Conservation (phyloP, 2,797 vertebrate species). For the Sardinella longiceps region DNA sequence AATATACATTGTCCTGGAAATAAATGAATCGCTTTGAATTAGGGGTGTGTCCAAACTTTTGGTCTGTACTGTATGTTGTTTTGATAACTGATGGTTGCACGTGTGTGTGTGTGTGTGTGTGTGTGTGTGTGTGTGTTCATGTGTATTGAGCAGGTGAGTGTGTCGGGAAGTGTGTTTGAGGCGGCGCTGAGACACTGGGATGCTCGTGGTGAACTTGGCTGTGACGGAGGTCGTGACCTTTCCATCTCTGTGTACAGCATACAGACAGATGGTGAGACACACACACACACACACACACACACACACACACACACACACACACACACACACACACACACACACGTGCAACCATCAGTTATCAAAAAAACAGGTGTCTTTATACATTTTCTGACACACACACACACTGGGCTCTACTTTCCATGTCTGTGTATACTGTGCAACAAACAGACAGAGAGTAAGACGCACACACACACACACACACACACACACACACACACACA, state of each 20-base stretch:
- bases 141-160: conserved; percentile 45
- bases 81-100: neutral
- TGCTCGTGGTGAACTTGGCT: conserved; percentile 64
- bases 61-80: neutral
- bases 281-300: conserved; percentile 49
- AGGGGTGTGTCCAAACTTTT: too few species aligned
- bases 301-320: neutral
- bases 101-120: conserved; percentile 34
- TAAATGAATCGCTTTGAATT: too few species aligned
- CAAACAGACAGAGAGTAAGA: too few species aligned
- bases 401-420: too few species aligned
- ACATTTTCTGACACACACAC: too few species aligned
- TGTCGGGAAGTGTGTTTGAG: conserved; percentile 65
- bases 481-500: too few species aligned
- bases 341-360: neutral
- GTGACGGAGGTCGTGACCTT: conserved; percentile 56
- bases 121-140: neutral
- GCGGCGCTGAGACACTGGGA: conserved; percentile 68
- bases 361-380: too few species aligned
- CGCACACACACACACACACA: too few species aligned
- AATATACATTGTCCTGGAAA: too few species aligned
- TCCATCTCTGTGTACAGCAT: conserved; percentile 71
- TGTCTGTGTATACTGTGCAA: too few species aligned
- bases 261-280: conserved; percentile 67
- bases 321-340: conserved; percentile 34